Conservation (phyloP, 2,888 invertebrate genomes). For the Horisme vitalbata region DNA sequence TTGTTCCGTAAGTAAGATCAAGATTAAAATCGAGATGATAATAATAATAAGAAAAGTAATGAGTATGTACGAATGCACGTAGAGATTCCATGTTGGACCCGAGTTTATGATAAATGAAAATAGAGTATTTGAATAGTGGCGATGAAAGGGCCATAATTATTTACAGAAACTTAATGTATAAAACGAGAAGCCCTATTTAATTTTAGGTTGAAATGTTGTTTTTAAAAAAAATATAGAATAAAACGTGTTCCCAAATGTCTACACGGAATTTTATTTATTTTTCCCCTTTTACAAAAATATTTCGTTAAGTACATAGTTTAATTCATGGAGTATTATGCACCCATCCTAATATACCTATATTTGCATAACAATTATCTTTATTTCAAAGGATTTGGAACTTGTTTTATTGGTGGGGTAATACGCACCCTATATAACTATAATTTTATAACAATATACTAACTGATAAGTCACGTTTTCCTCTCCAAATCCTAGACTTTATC, state of each 20-base stretch:
- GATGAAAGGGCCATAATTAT: slow-evolving; percentile 23
- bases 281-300: neutral
- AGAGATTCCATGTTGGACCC: slow-evolving; percentile 20
- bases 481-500: no score
- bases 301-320: no score
- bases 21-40: neutral
- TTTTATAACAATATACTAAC: no score
- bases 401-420: no score
- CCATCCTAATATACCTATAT: no score
- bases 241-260: slow-evolving; percentile 58
- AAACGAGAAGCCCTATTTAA: slow-evolving; percentile 39
- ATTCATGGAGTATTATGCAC: no score
- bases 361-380: no score
- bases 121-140: slow-evolving; percentile 8
- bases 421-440: no score
- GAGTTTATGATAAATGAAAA: slow-evolving; percentile 21
- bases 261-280: slow-evolving; percentile 25
- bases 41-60: neutral
- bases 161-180: slow-evolving; percentile 37
- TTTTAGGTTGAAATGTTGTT: slow-evolving; percentile 69
- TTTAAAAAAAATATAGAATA: slow-evolving; percentile 58
- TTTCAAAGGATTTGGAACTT: no score
- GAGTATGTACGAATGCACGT: slow-evolving; percentile 15
- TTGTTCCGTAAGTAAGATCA: slow-evolving; percentile 17
- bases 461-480: no score